Evolutionary conservation across 2,888 invertebrate species (phyloP).

Genomic region (Heliconius charithonia): DNA sequence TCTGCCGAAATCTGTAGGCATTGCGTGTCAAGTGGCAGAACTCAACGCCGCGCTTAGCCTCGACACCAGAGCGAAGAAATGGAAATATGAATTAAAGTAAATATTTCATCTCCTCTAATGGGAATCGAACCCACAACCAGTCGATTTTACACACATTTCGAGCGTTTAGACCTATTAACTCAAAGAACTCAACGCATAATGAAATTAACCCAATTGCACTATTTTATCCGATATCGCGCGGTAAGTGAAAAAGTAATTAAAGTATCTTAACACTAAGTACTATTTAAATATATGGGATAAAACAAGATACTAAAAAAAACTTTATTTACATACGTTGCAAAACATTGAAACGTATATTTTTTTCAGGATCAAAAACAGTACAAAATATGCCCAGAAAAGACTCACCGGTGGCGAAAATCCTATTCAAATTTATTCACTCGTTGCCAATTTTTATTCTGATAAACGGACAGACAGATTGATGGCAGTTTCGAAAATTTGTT

Average conservation of each 20-base stretch:
- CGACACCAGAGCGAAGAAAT: too few relatives aligned
- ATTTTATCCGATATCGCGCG: not conserved
- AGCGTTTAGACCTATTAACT: too few relatives aligned
- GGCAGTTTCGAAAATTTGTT: not conserved
- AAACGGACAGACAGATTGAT: not conserved
- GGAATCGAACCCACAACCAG: too few relatives aligned
- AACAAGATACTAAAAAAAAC: not conserved
- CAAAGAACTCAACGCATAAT: too few relatives aligned
- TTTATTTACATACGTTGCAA: not conserved
- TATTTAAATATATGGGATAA: not conserved
- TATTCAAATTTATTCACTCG: not conserved
- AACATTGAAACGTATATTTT: not conserved
- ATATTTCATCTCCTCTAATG: too few relatives aligned
- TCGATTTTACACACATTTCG: too few relatives aligned
- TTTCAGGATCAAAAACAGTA: slow-evolving; percentile 3
- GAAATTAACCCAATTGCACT: not conserved
- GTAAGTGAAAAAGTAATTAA: not conserved
- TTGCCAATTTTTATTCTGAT: not conserved
- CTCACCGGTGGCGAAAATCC: not conserved
- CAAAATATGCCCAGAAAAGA: slow-evolving; percentile 7
- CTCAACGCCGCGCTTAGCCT: too few relatives aligned
- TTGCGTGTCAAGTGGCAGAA: too few relatives aligned
- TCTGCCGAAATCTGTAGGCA: too few relatives aligned
- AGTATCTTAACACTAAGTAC: not conserved
- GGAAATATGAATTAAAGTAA: too few relatives aligned